Evolutionary conservation across 2,888 invertebrate genomes (phyloP), one percentile per base, ranked within the genome.

Genomic region (Caenorhabditis sp.): DNA sequence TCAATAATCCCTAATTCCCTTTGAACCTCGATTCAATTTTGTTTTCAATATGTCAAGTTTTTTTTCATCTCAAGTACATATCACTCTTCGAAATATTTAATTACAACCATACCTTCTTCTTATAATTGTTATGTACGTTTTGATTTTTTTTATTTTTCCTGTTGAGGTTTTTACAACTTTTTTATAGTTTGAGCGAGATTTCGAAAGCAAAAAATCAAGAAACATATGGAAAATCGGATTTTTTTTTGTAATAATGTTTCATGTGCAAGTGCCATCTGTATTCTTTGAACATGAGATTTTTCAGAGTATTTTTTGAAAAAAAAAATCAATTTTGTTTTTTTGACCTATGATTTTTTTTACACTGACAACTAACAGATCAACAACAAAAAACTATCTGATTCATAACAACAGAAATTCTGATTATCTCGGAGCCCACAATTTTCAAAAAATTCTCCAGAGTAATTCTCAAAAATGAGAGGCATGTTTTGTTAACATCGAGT

Each of bases 241-340:
- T 43, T 43, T 43, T 43, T 43, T 43, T 43, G 43, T 43, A 43
- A 43, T 43, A 43, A 43, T 43, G 43, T 43, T 43, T 43, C 43
- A 43, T 43, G 43, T 43, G 43, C 43, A 17, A 31, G 14, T 17
- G 14, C 12, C 43, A 43, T 43, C 12, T 43, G 43, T 43, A 12
- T 43, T 43, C 14, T 43, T 14, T 43, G 12, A 17, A 3, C 14
- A 17, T 43, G 43, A 10, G 43, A 43, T 43, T 14, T 43, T 43
- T 43, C 17, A 17, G 14, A 36, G 36, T 5, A 8, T 17, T 43
- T 43, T 43, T 43, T 6, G 14, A 43, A 5, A 6, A 43, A 17
- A 43, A 17, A 43, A 43, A 5, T n/a, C n/a, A n/a, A n/a, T n/a
- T n/a, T n/a, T n/a, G n/a, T n/a, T n/a, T n/a, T n/a, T n/a, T n/a